Conservation (phyloP, 2,113 vertebrate species). For the Melanostigma gelatinosum region DNA sequence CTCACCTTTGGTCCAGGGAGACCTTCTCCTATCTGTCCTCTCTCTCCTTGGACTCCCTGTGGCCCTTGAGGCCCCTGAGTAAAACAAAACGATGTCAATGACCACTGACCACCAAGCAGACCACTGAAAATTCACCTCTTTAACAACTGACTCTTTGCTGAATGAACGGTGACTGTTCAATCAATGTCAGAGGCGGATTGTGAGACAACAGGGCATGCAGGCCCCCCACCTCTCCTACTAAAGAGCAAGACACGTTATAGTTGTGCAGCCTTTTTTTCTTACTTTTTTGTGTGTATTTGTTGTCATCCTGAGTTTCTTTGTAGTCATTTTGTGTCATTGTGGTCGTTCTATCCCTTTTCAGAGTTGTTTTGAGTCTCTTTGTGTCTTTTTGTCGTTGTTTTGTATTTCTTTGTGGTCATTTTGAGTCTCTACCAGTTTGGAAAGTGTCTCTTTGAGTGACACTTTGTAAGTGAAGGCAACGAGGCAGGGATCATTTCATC, state of each 20-base stretch:
- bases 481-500: background rate
- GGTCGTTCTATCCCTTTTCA: background rate
- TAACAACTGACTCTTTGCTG: background rate
- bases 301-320: no score
- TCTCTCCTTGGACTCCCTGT: conserved; percentile 90
- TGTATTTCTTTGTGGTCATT: background rate
- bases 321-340: no score
- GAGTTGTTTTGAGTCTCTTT: background rate
- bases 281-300: no score
- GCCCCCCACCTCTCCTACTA: no score
- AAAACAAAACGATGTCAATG: conserved; percentile 7
- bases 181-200: no score
- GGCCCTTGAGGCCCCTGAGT: conserved; percentile 89
- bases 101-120: background rate
- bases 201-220: no score
- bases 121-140: background rate
- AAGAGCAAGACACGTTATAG: no score
- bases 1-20: conserved; percentile 90
- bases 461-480: background rate
- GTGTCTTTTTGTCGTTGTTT: background rate
- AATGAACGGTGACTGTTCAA: background rate
- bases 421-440: background rate
- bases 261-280: no score
- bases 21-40: conserved; percentile 88
- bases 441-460: background rate